These are phyloP conservation scores for Siphlonurus alternatus DNA, from an alignment of 2,888 invertebrate genomes.

Conservation along the genomic window DNA sequence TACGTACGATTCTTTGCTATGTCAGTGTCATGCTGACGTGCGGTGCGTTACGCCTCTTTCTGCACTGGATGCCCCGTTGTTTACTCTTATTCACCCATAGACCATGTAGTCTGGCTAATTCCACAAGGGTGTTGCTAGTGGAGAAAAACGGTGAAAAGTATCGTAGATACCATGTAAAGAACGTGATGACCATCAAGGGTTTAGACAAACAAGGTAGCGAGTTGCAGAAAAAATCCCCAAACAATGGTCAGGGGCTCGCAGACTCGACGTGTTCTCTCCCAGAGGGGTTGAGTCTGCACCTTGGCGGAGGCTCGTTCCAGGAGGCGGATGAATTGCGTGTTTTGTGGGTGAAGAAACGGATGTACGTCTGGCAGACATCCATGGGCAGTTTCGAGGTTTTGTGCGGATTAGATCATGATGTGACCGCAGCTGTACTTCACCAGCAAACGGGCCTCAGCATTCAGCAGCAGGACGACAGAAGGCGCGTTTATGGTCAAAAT, in stretches of 20 bases:
- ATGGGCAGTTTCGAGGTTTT: slow-evolving; percentile 50
- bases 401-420: slow-evolving; percentile 52
- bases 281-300: slow-evolving; percentile 26
- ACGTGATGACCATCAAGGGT: slow-evolving; percentile 32
- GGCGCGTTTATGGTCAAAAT: slow-evolving; percentile 67
- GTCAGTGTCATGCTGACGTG: slow-evolving; percentile 45
- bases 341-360: slow-evolving; percentile 70
- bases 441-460: slow-evolving; percentile 39
- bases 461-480: slow-evolving; percentile 45
- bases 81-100: slow-evolving; percentile 55
- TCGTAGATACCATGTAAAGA: slow-evolving; percentile 48
- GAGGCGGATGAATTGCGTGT: slow-evolving; percentile 42
- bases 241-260: slow-evolving; percentile 18
- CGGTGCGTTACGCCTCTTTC: slow-evolving; percentile 63
- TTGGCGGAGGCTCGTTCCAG: slow-evolving; percentile 28
- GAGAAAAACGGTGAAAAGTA: slow-evolving; percentile 61
- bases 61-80: slow-evolving; percentile 81
- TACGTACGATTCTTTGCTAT: slow-evolving; percentile 41
- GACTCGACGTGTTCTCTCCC: slow-evolving; percentile 23
- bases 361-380: slow-evolving; percentile 60
- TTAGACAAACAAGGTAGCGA: slow-evolving; percentile 18
- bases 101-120: slow-evolving; percentile 50
- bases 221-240: slow-evolving; percentile 21
- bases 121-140: slow-evolving; percentile 59
- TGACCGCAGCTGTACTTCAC: slow-evolving; percentile 45